These are phyloP conservation scores for Bibio marci DNA, from an alignment of 2,888 invertebrate genomes.

Conservation along the genomic window DNA sequence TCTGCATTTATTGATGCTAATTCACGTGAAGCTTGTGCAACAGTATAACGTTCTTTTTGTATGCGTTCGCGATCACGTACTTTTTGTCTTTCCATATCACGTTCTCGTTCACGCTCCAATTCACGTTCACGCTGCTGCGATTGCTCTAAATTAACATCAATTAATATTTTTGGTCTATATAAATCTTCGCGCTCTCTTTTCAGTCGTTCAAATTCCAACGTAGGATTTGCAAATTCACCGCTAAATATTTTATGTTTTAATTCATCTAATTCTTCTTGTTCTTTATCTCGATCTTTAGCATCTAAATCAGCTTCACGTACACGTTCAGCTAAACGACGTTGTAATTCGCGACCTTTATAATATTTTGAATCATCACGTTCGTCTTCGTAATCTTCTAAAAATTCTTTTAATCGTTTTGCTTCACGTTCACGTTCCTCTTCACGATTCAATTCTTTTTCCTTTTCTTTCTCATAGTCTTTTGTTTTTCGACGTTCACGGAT, in stretches of 20 bases:
- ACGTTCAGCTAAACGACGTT: conserved; percentile 76
- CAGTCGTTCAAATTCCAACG: conserved; percentile 48
- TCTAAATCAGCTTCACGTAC: conserved; percentile 89
- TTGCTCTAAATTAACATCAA: conserved; percentile 46
- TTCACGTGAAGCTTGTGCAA: conserved; percentile 38
- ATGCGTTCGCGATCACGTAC: conserved; percentile 28
- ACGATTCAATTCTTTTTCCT: conserved; percentile 65
- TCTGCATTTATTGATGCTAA: conserved; percentile 50
- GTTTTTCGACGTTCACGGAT: conserved; percentile 72
- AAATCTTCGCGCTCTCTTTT: conserved; percentile 63
- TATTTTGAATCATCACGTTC: conserved; percentile 94
- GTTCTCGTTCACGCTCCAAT: conserved; percentile 33
- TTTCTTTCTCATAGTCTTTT: conserved; percentile 79
- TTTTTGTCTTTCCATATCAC: conserved; percentile 25
- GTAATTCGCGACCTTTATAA: conserved; percentile 85
- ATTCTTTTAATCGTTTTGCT: conserved; percentile 87
- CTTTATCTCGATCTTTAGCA: conserved; percentile 73
- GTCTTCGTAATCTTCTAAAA: conserved; percentile 98
- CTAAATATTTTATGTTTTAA: conserved; percentile 60
- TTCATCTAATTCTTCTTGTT: conserved; percentile 76
- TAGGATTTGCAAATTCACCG: conserved; percentile 44
- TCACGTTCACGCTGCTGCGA: conserved; percentile 43
- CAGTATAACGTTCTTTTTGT: conserved; percentile 30
- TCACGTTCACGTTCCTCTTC: conserved; percentile 80
- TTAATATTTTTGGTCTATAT: conserved; percentile 67